Evolutionary conservation across 1,140 invertebrate genomes (phyloP).

Genomic region (Cotesia glomerata): DNA sequence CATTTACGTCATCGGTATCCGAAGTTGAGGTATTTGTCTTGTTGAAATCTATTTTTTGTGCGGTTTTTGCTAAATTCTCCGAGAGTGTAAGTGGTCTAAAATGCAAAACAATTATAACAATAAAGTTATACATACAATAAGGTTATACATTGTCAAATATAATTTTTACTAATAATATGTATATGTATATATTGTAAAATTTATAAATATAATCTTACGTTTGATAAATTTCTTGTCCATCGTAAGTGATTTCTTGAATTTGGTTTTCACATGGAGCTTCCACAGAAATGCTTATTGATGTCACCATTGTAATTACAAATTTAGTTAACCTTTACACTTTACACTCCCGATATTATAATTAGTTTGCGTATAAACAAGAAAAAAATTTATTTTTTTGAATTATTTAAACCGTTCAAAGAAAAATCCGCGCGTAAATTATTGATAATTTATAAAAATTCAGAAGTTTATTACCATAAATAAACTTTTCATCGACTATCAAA

Average conservation of each 20-base stretch:
- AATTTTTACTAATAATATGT: too few relatives aligned
- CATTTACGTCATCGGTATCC: constrained; percentile 68
- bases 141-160: too few relatives aligned
- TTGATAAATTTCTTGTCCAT: constrained; percentile 96
- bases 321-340: too few relatives aligned
- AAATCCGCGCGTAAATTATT: too few relatives aligned
- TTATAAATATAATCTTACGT: constrained; percentile 71
- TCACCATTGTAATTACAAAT: constrained; percentile 60
- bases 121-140: neutral
- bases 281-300: constrained; percentile 86
- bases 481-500: too few relatives aligned
- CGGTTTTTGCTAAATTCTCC: constrained; percentile 89
- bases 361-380: too few relatives aligned
- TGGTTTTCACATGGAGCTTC: constrained; percentile 94
- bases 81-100: constrained; percentile 90
- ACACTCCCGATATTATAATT: too few relatives aligned
- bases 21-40: constrained; percentile 65
- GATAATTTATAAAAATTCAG: too few relatives aligned
- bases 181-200: neutral
- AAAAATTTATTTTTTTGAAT: too few relatives aligned
- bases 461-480: too few relatives aligned
- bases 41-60: constrained; percentile 93
- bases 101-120: constrained; percentile 30
- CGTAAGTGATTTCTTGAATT: constrained; percentile 94
- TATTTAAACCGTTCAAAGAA: too few relatives aligned